Evolutionary conservation across 2,113 vertebrate genomes (phyloP).

Genomic region (Gasterosteus aculeatus): DNA sequence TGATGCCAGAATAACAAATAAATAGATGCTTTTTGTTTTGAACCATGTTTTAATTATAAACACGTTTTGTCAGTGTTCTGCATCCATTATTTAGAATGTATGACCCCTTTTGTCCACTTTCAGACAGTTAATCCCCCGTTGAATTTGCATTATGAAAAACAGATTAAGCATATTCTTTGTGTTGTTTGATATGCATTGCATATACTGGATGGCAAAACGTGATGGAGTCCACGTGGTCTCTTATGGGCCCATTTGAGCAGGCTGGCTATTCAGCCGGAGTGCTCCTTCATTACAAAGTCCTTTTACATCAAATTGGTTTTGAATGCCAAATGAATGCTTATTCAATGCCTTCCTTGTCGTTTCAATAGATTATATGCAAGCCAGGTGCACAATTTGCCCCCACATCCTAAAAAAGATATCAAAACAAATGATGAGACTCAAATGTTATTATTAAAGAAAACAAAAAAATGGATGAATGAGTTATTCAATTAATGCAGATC

Average conservation of each 20-base stretch:
- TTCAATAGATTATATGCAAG: slow-evolving; percentile 66
- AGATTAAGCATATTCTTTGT: slow-evolving; percentile 66
- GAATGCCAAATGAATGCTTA: slow-evolving; percentile 61
- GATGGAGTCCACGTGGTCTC: slow-evolving; percentile 55
- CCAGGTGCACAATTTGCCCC: slow-evolving; percentile 57
- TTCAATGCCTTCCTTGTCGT: slow-evolving; percentile 57
- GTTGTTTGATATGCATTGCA: slow-evolving; percentile 70
- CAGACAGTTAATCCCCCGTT: slow-evolving; percentile 58
- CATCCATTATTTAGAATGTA: slow-evolving; percentile 63
- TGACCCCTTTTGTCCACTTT: slow-evolving; percentile 57
- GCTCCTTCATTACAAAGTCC: slow-evolving; percentile 48
- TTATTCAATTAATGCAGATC: slow-evolving; percentile 16
- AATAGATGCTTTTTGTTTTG: slow-evolving; percentile 69
- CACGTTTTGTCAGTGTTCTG: slow-evolving; percentile 70
- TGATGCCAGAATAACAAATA: slow-evolving; percentile 69
- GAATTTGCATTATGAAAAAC: slow-evolving; percentile 59
- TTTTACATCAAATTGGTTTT: slow-evolving; percentile 68
- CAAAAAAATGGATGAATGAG: slow-evolving; percentile 24
- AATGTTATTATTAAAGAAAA: slow-evolving; percentile 37
- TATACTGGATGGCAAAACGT: slow-evolving; percentile 57
- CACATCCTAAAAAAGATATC: slow-evolving; percentile 31
- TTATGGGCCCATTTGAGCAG: slow-evolving; percentile 54
- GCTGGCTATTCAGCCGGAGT: slow-evolving; percentile 50
- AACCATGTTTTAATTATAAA: slow-evolving; percentile 72
- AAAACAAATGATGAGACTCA: slow-evolving; percentile 41